These are phyloP conservation scores for Neria commutata DNA, from an alignment of 2,888 invertebrate species.

Conservation along the genomic window DNA sequence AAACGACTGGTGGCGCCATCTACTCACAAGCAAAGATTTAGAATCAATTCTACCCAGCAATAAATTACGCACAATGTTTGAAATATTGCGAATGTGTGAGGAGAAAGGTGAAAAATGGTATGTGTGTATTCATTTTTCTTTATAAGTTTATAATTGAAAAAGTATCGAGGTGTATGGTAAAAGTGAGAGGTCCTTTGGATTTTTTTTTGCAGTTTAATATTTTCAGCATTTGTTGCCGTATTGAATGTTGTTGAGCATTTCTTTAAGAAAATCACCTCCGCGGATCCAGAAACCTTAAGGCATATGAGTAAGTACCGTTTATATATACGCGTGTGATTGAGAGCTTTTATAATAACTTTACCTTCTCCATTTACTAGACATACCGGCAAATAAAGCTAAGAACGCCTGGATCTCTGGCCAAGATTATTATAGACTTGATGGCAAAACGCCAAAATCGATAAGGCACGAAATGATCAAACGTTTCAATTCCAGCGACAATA, in stretches of 20 bases:
- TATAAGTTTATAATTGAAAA: slow-evolving; percentile 46
- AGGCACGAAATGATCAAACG: slow-evolving; percentile 68
- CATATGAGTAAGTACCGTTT: slow-evolving; percentile 47
- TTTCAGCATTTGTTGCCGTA: slow-evolving; percentile 78
- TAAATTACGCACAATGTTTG: slow-evolving; percentile 77
- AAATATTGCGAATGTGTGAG: slow-evolving; percentile 80
- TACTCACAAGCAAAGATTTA: slow-evolving; percentile 68
- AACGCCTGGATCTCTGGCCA: slow-evolving; percentile 67
- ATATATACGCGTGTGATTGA: too few relatives aligned
- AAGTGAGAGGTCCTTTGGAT: not conserved
- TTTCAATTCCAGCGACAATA: slow-evolving; percentile 68
- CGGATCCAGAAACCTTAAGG: slow-evolving; percentile 35
- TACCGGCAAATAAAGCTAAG: slow-evolving; percentile 29
- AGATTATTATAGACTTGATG: slow-evolving; percentile 83
- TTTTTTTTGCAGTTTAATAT: slow-evolving; percentile 69
- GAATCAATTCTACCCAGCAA: slow-evolving; percentile 72
- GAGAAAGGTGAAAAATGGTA: slow-evolving; percentile 84
- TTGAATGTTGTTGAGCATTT: slow-evolving; percentile 82
- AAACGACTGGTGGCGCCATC: slow-evolving; percentile 73
- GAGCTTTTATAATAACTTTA: too few relatives aligned
- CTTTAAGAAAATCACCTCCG: slow-evolving; percentile 65
- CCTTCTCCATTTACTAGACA: too few relatives aligned
- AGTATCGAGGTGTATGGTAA: too few relatives aligned
- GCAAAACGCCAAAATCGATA: slow-evolving; percentile 71
- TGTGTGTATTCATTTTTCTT: slow-evolving; percentile 50